phyloP scores from a whole-genome alignment of 1,140 invertebrate species.

The Dendrolimus kikuchii region DNA sequence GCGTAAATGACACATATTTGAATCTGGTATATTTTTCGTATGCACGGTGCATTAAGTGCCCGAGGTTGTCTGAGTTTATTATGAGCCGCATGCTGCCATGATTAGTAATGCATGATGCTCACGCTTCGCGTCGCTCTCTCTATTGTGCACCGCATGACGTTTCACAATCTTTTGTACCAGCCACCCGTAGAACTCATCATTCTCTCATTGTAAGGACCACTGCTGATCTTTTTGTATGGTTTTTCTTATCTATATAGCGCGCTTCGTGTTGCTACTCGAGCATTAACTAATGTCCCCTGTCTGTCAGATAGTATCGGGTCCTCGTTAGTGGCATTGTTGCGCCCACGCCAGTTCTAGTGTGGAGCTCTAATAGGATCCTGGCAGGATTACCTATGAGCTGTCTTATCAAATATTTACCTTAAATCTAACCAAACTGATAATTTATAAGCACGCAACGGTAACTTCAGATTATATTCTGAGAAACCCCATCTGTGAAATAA shows the following conservation, averaged over 20 bases:
- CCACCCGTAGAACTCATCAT: constrained; percentile 29
- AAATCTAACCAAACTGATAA: constrained; percentile 19
- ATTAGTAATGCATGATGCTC: constrained; percentile 55
- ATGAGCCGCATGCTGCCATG: constrained; percentile 28
- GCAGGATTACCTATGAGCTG: constrained; percentile 41
- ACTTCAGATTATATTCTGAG: not conserved
- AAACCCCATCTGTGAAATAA: too few species aligned
- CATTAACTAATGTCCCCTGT: constrained; percentile 37
- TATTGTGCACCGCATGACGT: constrained; percentile 51
- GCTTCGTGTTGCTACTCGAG: constrained; percentile 22
- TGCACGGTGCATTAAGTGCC: constrained; percentile 3
- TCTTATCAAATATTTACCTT: constrained; percentile 31
- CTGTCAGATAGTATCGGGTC: constrained; percentile 38
- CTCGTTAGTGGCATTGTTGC: constrained; percentile 56
- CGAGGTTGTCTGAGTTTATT: constrained; percentile 13
- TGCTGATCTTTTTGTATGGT: constrained; percentile 28
- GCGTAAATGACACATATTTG: not conserved
- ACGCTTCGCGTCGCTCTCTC: constrained; percentile 47
- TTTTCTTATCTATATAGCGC: constrained; percentile 25
- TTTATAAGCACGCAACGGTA: constrained; percentile 21
- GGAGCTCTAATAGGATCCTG: constrained; percentile 34
- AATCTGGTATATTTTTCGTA: constrained; percentile 4
- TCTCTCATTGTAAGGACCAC: constrained; percentile 30
- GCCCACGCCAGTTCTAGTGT: constrained; percentile 28
- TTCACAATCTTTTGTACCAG: constrained; percentile 51